Base-by-base conservation (phyloP, 2,888 invertebrate genomes). In the Bedellia somnulentella region DNA sequence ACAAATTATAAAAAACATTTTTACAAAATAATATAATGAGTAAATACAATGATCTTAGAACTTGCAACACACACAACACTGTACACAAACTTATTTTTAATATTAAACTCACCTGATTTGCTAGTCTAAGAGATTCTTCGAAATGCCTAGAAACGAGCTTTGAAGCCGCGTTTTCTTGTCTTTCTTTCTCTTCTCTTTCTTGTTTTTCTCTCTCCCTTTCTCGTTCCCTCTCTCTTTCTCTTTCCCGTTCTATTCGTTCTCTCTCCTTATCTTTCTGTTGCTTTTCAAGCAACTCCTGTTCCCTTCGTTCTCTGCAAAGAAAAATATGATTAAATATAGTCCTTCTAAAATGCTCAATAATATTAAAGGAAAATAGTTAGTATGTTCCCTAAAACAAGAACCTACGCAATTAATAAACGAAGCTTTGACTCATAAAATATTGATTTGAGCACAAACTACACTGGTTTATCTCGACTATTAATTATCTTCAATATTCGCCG, bases 61-160 rank as follows among this genome's bases (percentile, higher is more conserved):
- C 24, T 3, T 24, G 24, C 11, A 24, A 4, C 12, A 24, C 13
- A 12, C 12, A 24, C 8, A 4, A 24, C 6, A 24, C n/a, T 10
- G 11, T 12, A 24, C 9, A 24, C 2, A 24, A 6, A n/a, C 6
- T 3, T 24, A n/a, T 3, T 6, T 17, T 36, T 44, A 27, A 34
- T 12, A 18, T 24, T 11, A 24, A 44, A 53, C 58, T 60, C 58
- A 88, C n/a, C n/a, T 87, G 85, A 52, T 86, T 83, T 25, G 86
- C 87, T 38, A 85, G 77, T 55, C 87, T 80, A 37, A 93, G 79
- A 39, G 92, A 91, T 75, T 92, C 91, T 53, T 89, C 89, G 64
- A 93, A 93, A 71, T 93, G 93, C 64, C 91, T 87, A 47, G 90
- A 85, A 35, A 93, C 87, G 39, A 88, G 85, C 57, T 82, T 81